phyloP scores from a whole-genome alignment of 2,888 invertebrate genomes.

The Romanomermis culicivorax region DNA sequence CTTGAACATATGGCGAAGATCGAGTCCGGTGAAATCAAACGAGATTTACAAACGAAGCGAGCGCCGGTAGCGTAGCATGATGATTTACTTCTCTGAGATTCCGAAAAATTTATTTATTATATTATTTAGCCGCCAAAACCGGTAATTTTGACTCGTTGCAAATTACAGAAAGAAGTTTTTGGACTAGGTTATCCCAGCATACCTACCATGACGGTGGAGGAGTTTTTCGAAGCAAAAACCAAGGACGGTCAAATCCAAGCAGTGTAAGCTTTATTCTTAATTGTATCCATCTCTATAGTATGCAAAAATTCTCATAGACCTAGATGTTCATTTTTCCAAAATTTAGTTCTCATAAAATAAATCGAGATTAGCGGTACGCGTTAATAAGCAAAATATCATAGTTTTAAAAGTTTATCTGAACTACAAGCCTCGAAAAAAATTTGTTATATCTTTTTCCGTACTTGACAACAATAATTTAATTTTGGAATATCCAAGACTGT shows the following conservation, averaged over 20 bases:
- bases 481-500: no score
- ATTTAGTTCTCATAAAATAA: no score
- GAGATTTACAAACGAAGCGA: background rate
- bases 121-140: slow-evolving; percentile 4
- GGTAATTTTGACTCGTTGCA: slow-evolving; percentile 3
- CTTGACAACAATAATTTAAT: no score
- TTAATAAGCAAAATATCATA: no score
- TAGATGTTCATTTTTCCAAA: no score
- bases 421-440: no score
- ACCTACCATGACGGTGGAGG: slow-evolving; percentile 7
- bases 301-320: no score
- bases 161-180: slow-evolving; percentile 5
- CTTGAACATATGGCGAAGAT: background rate
- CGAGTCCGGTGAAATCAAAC: background rate
- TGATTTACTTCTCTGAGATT: no score
- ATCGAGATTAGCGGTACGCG: no score
- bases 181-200: slow-evolving; percentile 7
- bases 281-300: background rate
- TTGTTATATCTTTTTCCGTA: no score
- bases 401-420: no score
- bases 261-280: background rate
- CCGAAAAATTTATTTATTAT: background rate
- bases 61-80: background rate
- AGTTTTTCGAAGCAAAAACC: slow-evolving; percentile 1
- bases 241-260: slow-evolving; percentile 1